Conservation (phyloP, 2,797 vertebrate species). For the Poeciliopsis infans region DNA sequence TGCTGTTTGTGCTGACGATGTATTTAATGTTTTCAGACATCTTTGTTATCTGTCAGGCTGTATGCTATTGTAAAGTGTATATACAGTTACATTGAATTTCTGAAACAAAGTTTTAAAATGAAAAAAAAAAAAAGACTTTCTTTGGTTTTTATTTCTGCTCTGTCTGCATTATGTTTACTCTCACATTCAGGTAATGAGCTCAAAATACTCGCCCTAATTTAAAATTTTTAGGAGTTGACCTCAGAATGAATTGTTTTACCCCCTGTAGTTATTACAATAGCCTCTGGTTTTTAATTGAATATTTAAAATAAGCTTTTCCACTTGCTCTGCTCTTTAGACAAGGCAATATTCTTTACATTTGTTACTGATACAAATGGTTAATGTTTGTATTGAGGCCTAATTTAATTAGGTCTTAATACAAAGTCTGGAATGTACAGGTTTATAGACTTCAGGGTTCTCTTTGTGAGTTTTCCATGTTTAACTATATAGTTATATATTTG, state of each 20-base stretch:
- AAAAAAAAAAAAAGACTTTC: constrained; percentile 43
- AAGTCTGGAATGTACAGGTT: too few species aligned
- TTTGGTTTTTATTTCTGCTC: constrained; percentile 63
- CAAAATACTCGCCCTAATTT: not conserved
- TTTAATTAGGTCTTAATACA: not conserved
- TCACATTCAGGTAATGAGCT: not conserved
- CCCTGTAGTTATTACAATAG: too few species aligned
- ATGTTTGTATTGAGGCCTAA: not conserved
- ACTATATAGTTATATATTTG: not conserved
- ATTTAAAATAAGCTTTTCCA: not conserved
- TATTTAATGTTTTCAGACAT: constrained; percentile 92
- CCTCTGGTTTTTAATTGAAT: too few species aligned
- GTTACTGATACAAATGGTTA: not conserved
- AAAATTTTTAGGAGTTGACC: not conserved
- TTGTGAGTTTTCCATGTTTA: not conserved
- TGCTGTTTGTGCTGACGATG: constrained; percentile 89
- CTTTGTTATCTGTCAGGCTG: constrained; percentile 88
- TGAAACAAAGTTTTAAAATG: constrained; percentile 83
- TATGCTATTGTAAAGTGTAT: constrained; percentile 84
- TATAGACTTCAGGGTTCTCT: not conserved
- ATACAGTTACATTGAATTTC: constrained; percentile 81
- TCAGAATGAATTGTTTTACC: not conserved
- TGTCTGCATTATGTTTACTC: not conserved
- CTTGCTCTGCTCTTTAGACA: not conserved
- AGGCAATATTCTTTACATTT: not conserved